Percentiles rank a stretch among this genome's conserved stretches.
Evolutionary conservation across 1,140 invertebrate genomes (phyloP).

Genomic region (Lepidostoma basale): DNA sequence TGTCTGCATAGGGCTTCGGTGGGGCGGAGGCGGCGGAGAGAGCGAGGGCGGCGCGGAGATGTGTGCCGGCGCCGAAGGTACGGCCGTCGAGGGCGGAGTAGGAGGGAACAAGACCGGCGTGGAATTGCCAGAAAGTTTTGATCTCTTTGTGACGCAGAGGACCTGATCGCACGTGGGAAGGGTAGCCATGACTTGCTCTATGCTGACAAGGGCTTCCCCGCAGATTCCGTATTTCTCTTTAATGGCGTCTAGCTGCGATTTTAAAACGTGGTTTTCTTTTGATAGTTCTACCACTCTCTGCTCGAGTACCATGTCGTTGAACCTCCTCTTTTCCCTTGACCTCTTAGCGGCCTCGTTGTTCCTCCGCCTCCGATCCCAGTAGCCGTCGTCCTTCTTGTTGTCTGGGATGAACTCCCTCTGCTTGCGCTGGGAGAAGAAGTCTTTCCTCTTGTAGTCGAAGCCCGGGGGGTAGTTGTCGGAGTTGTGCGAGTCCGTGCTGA

Average conservation of each 20-base stretch:
- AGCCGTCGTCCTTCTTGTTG: conserved; percentile 95
- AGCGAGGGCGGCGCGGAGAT: conserved; percentile 49
- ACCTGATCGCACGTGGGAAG: conserved; percentile 83
- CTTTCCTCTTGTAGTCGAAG: conserved; percentile 72
- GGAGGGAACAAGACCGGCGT: conserved; percentile 63
- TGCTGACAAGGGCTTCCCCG: conserved; percentile 82
- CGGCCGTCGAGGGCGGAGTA: conserved; percentile 69
- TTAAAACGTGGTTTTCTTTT: conserved; percentile 92
- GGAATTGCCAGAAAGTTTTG: conserved; percentile 64
- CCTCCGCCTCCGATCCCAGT: conserved; percentile 92
- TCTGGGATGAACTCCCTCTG: conserved; percentile 96
- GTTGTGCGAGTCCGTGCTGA: conserved; percentile 52
- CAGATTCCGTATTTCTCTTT: conserved; percentile 93
- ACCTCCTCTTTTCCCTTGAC: conserved; percentile 91
- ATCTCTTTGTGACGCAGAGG: conserved; percentile 78
- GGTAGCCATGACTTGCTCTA: conserved; percentile 85
- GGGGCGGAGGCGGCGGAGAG: conserved; percentile 50
- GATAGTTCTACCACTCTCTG: conserved; percentile 91
- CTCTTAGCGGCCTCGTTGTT: conserved; percentile 97
- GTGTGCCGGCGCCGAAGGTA: conserved; percentile 71
- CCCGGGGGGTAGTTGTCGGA: conserved; percentile 55
- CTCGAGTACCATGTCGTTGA: conserved; percentile 97
- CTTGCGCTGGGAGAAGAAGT: conserved; percentile 85
- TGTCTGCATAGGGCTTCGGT: conserved; percentile 59
- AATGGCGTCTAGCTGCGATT: conserved; percentile 90